Percentiles rank a stretch among this genome's conserved stretches.
Conservation (phyloP, 2,888 invertebrate genomes). For the Cephus nigrinus region DNA sequence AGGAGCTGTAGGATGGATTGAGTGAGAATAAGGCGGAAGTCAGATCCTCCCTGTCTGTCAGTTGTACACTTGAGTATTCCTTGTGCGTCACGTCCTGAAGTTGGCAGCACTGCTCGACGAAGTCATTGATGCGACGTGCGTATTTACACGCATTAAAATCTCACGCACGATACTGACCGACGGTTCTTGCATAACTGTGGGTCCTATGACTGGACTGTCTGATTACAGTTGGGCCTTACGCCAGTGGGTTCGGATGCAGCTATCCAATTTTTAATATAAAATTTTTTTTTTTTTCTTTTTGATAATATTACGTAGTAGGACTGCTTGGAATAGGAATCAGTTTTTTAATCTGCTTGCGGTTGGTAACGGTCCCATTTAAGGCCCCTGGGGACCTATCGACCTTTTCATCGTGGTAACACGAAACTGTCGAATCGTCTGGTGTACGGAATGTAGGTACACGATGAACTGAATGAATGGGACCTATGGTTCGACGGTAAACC, state of each 20-base stretch:
- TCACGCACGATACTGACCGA: slow-evolving; percentile 28
- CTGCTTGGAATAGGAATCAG: neutral
- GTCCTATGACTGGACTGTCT: neutral
- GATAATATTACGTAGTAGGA: neutral
- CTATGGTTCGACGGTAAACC: neutral
- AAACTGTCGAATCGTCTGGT: neutral
- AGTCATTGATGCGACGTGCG: slow-evolving; percentile 16
- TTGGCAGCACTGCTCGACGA: neutral
- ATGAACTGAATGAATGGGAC: neutral
- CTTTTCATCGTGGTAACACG: neutral
- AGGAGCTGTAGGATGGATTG: neutral
- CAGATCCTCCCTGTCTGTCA: neutral
- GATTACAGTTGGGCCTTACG: neutral
- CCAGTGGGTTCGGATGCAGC: neutral
- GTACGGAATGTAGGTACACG: neutral
- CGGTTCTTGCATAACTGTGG: slow-evolving; percentile 29
- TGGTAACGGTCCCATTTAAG: neutral
- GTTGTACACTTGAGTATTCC: neutral
- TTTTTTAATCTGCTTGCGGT: neutral
- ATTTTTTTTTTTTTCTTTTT: no score
- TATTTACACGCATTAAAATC: slow-evolving; percentile 28
- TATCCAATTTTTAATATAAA: neutral
- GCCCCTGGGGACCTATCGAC: neutral
- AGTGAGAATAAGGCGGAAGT: neutral
- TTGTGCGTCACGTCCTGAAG: neutral